Base-by-base conservation (phyloP, 37 sponge, comb jelly and placozoan species). In the Cladorhizidae sp. region DNA sequence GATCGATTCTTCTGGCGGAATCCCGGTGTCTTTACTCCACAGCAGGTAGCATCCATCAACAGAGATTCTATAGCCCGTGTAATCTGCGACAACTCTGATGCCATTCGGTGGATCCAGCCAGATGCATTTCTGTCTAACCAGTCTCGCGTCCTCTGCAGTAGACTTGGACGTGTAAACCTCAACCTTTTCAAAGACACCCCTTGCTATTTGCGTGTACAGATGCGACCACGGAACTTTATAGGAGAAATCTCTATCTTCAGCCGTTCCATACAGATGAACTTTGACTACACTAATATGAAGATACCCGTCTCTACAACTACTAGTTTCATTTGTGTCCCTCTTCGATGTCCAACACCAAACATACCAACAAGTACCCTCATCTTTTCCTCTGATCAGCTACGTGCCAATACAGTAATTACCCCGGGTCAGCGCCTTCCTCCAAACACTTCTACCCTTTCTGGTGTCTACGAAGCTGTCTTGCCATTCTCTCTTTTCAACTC, bases 1-100 rank as follows among this genome's bases (percentile, higher is more conserved):
- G 98, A 98, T 71, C 62, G 95, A 32, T 95, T 95, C 80, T 98
- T 55, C 72, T 95, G 91, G 69, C 72, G 57, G 37, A 82, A 86
- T 40, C 73, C 74, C 33, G 77, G 85, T 21, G 90, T 88, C 14
- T 95, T 95, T 82, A 91, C 91, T 32, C n/a, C 43, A 32, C 77
- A 3, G 14, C 96, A 98, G 59, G 62, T 80, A 12, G 11, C 17
- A 18, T 74, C 84, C 40, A 87, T 95, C 21, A 25, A 31, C 26
- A 72, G 49, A 43, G 67, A 70, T 20, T 61, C 87, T 8, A 62
- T 98, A 1, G 81, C 93, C 25, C 63, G 67, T 36, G 87, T 98
- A 25, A 78, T 94, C 33, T 98, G 98, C 79, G 93, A 93, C 77
- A 98, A 92, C 69, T 40, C 87, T 40, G 88, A 87, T 42, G 25